Conservation (phyloP, 2,113 vertebrate species). For the Notechis scutatus region DNA sequence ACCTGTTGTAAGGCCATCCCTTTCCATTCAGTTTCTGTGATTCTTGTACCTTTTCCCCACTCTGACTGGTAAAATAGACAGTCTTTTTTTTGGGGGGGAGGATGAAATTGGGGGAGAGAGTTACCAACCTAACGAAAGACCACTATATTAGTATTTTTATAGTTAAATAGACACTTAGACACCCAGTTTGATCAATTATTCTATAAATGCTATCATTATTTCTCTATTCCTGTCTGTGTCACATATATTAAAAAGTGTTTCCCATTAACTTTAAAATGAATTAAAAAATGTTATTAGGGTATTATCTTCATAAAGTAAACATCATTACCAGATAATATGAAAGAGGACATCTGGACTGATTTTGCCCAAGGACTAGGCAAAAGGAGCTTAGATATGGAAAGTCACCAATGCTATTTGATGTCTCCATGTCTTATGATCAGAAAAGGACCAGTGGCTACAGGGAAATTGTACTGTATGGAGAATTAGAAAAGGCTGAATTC, state of each 20-base stretch:
- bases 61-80: not conserved
- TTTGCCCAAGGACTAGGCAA: not conserved
- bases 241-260: not conserved
- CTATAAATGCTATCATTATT: not conserved
- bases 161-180: not conserved
- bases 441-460: not conserved
- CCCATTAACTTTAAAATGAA: not conserved
- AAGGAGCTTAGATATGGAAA: not conserved
- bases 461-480: not conserved
- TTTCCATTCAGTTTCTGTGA: not conserved
- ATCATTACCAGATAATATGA: not conserved
- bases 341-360: not conserved
- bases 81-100: not conserved
- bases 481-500: not conserved
- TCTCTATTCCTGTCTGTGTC: not conserved
- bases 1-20: not conserved
- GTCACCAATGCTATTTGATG: not conserved
- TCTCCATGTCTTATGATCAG: not conserved
- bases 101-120: not conserved
- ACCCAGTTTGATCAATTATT: not conserved
- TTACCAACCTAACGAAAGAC: not conserved
- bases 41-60: not conserved
- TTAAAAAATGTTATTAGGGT: not conserved
- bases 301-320: not conserved
- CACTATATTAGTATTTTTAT: not conserved